Conservation (phyloP, 2,797 vertebrate species). For the Pseudochromis fuscus region DNA sequence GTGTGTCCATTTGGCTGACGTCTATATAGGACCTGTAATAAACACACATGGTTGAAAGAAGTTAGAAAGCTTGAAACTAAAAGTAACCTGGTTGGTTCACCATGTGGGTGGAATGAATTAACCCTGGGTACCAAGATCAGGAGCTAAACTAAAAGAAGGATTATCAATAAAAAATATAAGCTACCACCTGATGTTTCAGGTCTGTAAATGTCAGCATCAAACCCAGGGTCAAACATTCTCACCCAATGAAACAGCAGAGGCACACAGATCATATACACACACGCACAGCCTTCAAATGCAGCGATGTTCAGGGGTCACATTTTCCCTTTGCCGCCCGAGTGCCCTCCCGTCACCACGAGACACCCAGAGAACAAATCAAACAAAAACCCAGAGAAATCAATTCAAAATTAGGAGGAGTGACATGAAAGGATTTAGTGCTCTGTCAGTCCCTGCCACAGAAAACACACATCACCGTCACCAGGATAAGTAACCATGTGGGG, state of each 20-base stretch:
- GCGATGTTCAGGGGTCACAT: constrained; percentile 73
- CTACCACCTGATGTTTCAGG: constrained; percentile 16
- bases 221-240: constrained; percentile 69
- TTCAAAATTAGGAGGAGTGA: constrained; percentile 16
- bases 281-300: constrained; percentile 59
- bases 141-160: background rate
- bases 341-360: constrained; percentile 68
- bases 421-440: constrained; percentile 30
- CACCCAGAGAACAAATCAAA: constrained; percentile 56
- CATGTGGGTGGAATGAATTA: constrained; percentile 57
- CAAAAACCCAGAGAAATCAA: constrained; percentile 46
- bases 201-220: constrained; percentile 31
- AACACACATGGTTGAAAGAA: constrained; percentile 56
- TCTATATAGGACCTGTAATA: constrained; percentile 88
- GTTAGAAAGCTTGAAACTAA: constrained; percentile 37
- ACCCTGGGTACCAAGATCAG: constrained; percentile 46
- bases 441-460: constrained; percentile 27
- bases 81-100: background rate
- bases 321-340: constrained; percentile 68
- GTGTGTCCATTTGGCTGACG: constrained; percentile 82
- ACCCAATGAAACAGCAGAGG: constrained; percentile 49
- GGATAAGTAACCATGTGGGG: constrained; percentile 54
- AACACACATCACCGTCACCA: constrained; percentile 68
- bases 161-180: background rate
- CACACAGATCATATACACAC: constrained; percentile 50